Evolutionary conservation across 2,113 vertebrate genomes (phyloP).

Genomic region (Merops nubicus): DNA sequence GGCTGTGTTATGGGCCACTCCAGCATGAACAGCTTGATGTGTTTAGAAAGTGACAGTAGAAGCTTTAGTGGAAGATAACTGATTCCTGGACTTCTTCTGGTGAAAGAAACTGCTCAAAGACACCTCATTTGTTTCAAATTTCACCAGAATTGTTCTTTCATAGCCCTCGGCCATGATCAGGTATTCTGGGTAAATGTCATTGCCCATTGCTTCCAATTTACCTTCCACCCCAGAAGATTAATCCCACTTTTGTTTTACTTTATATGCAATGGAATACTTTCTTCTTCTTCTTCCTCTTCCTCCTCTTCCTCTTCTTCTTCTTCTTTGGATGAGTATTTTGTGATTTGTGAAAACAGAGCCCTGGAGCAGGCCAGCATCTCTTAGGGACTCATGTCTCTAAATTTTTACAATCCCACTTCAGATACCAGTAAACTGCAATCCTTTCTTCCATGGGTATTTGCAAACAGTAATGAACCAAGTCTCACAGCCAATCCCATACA

Average conservation of each 20-base stretch:
- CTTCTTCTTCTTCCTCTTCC: neutral
- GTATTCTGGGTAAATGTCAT: neutral
- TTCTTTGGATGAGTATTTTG: neutral
- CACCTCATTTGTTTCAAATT: neutral
- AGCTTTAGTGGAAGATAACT: neutral
- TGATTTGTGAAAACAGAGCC: neutral
- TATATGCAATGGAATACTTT: neutral
- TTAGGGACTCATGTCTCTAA: neutral
- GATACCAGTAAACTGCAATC: neutral
- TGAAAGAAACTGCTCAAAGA: neutral
- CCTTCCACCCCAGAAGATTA: neutral
- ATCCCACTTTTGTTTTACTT: neutral
- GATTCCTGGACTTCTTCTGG: neutral
- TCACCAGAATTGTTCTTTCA: neutral
- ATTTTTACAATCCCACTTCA: neutral
- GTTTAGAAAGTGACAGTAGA: neutral
- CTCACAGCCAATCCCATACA: neutral
- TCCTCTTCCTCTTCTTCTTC: neutral
- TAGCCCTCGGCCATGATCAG: neutral
- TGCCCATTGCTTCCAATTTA: neutral
- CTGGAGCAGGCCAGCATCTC: neutral
- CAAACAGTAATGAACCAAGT: neutral
- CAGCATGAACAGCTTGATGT: neutral
- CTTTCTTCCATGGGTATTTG: neutral
- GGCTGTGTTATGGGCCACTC: neutral